Percentiles rank a stretch among this genome's conserved stretches.
These are phyloP conservation scores for Cryptocephalus primarius DNA, from an alignment of 2,888 invertebrate genomes.

Conservation along the genomic window DNA sequence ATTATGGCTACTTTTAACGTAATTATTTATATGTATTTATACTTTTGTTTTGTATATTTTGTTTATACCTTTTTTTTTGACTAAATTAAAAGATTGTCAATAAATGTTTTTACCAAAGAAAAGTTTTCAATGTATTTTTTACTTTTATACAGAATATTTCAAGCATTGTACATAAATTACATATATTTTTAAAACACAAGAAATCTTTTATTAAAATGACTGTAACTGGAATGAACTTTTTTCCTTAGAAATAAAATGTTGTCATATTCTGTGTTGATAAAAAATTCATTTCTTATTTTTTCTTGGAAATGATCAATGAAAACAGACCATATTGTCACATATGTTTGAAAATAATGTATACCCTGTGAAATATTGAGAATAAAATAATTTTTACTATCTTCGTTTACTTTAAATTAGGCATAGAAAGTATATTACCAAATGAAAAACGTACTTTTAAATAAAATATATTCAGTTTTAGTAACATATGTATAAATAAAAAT, in stretches of 20 bases:
- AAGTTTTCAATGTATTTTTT: slow-evolving; percentile 2
- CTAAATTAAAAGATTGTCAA: slow-evolving; percentile 8
- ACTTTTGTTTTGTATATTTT: slow-evolving; percentile 11
- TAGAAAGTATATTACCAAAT: too few species aligned
- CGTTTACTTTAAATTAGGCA: too few species aligned
- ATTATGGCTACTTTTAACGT: slow-evolving; percentile 9
- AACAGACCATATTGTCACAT: slow-evolving; percentile 4
- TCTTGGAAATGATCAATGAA: slow-evolving; percentile 2
- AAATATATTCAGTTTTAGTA: too few species aligned
- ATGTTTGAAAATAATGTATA: slow-evolving; percentile 8
- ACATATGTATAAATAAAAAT: too few species aligned
- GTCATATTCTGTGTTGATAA: too few species aligned
- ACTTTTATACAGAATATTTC: slow-evolving; percentile 7
- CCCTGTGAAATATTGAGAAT: slow-evolving; percentile 8
- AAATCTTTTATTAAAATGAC: neutral
- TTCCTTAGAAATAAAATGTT: too few species aligned
- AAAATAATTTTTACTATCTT: slow-evolving; percentile 8
- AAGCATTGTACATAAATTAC: slow-evolving; percentile 6
- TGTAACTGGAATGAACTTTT: neutral
- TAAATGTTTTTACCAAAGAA: slow-evolving; percentile 18
- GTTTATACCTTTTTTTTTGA: slow-evolving; percentile 9
- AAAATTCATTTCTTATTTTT: too few species aligned
- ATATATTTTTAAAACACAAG: slow-evolving; percentile 1
- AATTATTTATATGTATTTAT: slow-evolving; percentile 14
- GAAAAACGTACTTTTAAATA: too few species aligned